phyloP scores from a whole-genome alignment of 2,888 invertebrate genomes.

The Fragum whitleyi region DNA sequence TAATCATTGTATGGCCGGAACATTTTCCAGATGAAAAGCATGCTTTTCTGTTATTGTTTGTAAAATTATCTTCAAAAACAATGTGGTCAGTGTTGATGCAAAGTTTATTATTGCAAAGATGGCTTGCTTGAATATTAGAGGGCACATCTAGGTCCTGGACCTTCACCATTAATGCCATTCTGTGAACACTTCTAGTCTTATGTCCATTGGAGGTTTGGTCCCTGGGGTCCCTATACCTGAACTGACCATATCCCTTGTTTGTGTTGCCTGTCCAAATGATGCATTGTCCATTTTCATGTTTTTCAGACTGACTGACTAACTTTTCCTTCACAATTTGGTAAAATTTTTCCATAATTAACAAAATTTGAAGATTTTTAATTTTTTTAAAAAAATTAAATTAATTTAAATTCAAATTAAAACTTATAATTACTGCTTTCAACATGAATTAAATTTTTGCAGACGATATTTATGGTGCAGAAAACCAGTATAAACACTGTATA shows the following conservation, averaged over 20 bases:
- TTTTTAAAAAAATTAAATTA: background rate
- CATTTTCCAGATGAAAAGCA: conserved; percentile 3
- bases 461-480: background rate
- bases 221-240: conserved; percentile 25
- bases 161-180: conserved; percentile 19
- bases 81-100: conserved; percentile 20
- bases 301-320: conserved; percentile 2
- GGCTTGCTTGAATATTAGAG: conserved; percentile 12
- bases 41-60: conserved; percentile 13
- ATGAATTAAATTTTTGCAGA: background rate
- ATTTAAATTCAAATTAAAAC: background rate
- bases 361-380: background rate
- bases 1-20: background rate
- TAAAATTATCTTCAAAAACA: conserved; percentile 15
- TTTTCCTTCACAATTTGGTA: conserved; percentile 3
- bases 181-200: conserved; percentile 18
- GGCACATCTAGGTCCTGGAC: conserved; percentile 10
- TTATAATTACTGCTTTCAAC: background rate
- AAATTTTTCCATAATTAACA: background rate
- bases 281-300: conserved; percentile 27
- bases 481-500: background rate
- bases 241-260: conserved; percentile 30
- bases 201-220: background rate
- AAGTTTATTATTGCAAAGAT: conserved; percentile 27
- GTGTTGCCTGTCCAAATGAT: conserved; percentile 16